These are phyloP conservation scores for Eupithecia centaureata DNA, from an alignment of 2,888 invertebrate species.

Conservation along the genomic window DNA sequence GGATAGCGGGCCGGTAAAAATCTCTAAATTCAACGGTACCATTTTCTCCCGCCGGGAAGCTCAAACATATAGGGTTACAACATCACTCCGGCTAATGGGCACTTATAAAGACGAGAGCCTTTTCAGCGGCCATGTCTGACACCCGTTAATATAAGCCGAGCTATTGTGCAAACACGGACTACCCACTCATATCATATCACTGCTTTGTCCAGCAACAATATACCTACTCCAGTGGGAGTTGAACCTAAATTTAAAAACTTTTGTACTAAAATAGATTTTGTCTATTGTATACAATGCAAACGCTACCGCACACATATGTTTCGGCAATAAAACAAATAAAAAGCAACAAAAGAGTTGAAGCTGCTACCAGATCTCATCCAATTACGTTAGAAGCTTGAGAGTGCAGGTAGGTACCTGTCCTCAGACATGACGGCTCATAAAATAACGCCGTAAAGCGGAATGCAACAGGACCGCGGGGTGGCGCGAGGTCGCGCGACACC, in stretches of 20 bases:
- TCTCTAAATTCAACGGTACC: constrained; percentile 42
- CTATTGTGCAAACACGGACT: constrained; percentile 46
- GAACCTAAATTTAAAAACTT: neutral
- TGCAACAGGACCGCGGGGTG: constrained; percentile 43
- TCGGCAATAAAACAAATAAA: constrained; percentile 5
- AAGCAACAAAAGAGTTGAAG: constrained; percentile 50
- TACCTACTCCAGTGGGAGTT: neutral
- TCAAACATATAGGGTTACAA: constrained; percentile 79
- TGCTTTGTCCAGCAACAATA: neutral
- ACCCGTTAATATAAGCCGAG: constrained; percentile 57
- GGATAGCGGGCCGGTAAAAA: constrained; percentile 38
- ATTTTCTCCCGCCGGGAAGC: constrained; percentile 67
- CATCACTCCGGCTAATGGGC: constrained; percentile 76
- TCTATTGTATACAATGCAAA: neutral
- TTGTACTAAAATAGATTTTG: neutral
- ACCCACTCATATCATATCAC: constrained; percentile 19
- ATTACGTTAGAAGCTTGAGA: constrained; percentile 27
- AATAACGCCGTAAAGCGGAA: constrained; percentile 42
- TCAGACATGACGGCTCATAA: constrained; percentile 30
- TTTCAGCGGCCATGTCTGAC: constrained; percentile 64
- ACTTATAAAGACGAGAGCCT: constrained; percentile 67
- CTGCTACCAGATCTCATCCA: constrained; percentile 40
- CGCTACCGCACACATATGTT: neutral
- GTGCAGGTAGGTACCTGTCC: constrained; percentile 21
- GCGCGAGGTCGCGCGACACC: constrained; percentile 50